Conservation (phyloP, 1,140 invertebrate genomes). For the Ctenoplectra terminalis region DNA sequence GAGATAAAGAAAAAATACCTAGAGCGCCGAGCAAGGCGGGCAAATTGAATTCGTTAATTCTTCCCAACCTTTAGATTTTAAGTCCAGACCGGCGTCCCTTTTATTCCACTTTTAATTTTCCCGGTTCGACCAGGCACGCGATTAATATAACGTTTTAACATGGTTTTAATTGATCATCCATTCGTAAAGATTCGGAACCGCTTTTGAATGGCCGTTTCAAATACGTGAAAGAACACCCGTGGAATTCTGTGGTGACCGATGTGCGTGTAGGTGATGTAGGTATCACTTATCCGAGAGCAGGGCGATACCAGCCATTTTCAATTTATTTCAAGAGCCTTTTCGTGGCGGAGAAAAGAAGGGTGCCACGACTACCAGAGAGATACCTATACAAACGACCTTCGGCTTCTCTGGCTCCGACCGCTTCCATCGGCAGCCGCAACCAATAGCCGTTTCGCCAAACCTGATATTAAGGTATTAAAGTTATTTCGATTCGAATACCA, state of each 20-base stretch:
- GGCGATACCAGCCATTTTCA: constrained; percentile 80
- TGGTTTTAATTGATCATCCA: constrained; percentile 57
- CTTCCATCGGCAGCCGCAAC: constrained; percentile 35
- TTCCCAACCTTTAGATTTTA: neutral
- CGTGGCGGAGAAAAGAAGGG: constrained; percentile 76
- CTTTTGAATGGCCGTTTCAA: constrained; percentile 54
- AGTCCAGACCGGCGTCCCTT: neutral
- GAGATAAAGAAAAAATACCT: too few relatives aligned
- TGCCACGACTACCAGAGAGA: constrained; percentile 66
- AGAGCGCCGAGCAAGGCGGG: neutral
- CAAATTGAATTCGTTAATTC: constrained; percentile 25
- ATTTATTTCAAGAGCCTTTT: constrained; percentile 81
- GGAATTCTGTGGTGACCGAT: constrained; percentile 47
- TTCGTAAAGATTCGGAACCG: constrained; percentile 47
- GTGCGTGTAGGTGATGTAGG: constrained; percentile 73
- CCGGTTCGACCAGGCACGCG: neutral
- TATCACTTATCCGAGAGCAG: constrained; percentile 77
- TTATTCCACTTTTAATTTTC: neutral
- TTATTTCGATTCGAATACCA: constrained; percentile 55
- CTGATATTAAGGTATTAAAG: constrained; percentile 63
- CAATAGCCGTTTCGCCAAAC: constrained; percentile 53
- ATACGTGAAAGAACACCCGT: constrained; percentile 55
- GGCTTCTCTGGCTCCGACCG: constrained; percentile 20
- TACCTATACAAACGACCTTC: constrained; percentile 69
- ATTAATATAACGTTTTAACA: constrained; percentile 41